Evolutionary conservation across 2,888 invertebrate genomes (phyloP).

Genomic region (Hydropsyche betteni): DNA sequence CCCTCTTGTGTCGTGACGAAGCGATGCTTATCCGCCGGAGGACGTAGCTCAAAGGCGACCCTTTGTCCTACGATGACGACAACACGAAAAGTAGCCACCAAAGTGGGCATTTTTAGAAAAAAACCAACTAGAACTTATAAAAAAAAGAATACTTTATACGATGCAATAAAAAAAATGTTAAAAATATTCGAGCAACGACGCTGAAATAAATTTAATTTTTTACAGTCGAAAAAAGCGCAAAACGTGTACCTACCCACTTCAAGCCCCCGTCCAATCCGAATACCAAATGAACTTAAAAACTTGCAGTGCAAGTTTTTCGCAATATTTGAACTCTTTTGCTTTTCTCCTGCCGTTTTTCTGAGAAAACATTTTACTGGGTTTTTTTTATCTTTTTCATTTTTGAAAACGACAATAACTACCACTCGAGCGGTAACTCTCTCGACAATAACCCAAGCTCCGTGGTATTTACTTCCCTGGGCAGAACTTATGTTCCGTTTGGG

Average conservation of each 20-base stretch:
- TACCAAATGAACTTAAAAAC: slow-evolving; percentile 30
- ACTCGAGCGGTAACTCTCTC: slow-evolving; percentile 25
- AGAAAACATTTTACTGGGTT: slow-evolving; percentile 16
- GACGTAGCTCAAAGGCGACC: slow-evolving; percentile 25
- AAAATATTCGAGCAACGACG: neutral
- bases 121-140: too few species aligned
- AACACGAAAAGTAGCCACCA: slow-evolving; percentile 9
- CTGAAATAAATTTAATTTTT: neutral
- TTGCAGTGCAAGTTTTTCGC: slow-evolving; percentile 13
- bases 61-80: slow-evolving; percentile 6
- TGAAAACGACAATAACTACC: slow-evolving; percentile 22
- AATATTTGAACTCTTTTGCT: slow-evolving; percentile 23
- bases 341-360: slow-evolving; percentile 1
- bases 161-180: neutral
- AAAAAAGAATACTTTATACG: neutral
- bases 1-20: slow-evolving; percentile 28
- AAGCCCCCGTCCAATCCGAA: slow-evolving; percentile 17
- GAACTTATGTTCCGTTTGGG: slow-evolving; percentile 12
- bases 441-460: slow-evolving; percentile 2
- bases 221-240: neutral
- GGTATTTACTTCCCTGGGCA: slow-evolving; percentile 8
- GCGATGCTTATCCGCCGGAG: slow-evolving; percentile 17
- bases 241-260: neutral
- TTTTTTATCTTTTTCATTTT: slow-evolving; percentile 8
- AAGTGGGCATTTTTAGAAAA: neutral